phyloP scores from a whole-genome alignment of 2,797 vertebrate genomes.

The Adrianichthys oophorus region DNA sequence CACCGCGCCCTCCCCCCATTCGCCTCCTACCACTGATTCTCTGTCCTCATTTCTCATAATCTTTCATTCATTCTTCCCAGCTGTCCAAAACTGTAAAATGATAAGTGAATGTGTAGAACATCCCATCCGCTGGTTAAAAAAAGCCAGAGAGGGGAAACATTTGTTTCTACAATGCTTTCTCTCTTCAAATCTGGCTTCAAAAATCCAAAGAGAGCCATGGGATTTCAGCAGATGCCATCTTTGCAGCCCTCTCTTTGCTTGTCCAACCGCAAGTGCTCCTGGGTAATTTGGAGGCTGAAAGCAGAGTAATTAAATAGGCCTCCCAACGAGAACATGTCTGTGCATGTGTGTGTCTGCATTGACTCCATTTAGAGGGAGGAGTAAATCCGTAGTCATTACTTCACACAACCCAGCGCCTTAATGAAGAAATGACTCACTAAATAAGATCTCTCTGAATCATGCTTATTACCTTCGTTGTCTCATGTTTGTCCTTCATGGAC shows the following conservation, averaged over 20 bases:
- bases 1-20: constrained; percentile 7
- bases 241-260: constrained; percentile 50
- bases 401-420: constrained; percentile 20
- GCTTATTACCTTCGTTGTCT: background rate
- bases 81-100: constrained; percentile 36
- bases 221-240: constrained; percentile 64
- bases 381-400: constrained; percentile 53
- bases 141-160: constrained; percentile 33
- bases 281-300: constrained; percentile 72
- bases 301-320: constrained; percentile 77
- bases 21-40: constrained; percentile 6
- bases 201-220: constrained; percentile 58
- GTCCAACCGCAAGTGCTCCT: constrained; percentile 62
- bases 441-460: constrained; percentile 1
- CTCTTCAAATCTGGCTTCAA: constrained; percentile 55
- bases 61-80: constrained; percentile 26
- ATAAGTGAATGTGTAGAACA: constrained; percentile 11
- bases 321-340: constrained; percentile 61
- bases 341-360: constrained; percentile 11
- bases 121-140: constrained; percentile 23
- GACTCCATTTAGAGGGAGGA: constrained; percentile 25
- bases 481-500: background rate
- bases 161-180: constrained; percentile 34
- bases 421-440: constrained; percentile 27
- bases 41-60: constrained; percentile 24